Evolutionary conservation across 2,113 vertebrate genomes (phyloP).

Genomic region (Pteropus alecto): DNA sequence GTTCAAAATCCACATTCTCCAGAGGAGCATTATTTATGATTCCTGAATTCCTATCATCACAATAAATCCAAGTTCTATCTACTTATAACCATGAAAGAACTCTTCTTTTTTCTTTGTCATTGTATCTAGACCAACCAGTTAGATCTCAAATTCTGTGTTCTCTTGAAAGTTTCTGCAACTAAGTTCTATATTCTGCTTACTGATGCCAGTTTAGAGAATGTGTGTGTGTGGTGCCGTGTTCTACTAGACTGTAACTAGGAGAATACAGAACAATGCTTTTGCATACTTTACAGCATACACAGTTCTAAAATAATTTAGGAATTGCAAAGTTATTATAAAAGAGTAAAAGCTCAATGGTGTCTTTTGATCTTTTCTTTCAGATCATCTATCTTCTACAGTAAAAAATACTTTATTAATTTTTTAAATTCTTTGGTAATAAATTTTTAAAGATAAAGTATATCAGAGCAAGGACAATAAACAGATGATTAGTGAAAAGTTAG

Average conservation of each 20-base stretch:
- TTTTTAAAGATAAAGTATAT: not conserved
- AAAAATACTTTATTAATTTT: not conserved
- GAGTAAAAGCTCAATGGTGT: not conserved
- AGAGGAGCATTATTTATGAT: conserved; percentile 10
- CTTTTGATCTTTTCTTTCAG: not conserved
- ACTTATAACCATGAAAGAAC: not conserved
- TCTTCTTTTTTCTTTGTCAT: not conserved
- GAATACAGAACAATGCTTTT: not conserved
- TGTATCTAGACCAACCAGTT: not conserved
- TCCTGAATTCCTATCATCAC: not conserved
- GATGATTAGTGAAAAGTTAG: not conserved
- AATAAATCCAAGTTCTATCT: not conserved
- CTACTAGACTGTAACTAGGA: not conserved
- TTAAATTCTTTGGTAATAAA: not conserved
- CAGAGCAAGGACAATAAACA: not conserved
- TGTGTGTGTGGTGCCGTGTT: not conserved
- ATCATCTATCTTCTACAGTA: not conserved
- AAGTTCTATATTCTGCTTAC: not conserved
- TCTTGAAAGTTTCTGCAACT: not conserved
- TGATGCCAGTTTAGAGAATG: not conserved
- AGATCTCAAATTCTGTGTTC: not conserved
- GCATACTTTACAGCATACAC: not conserved
- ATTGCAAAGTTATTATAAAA: not conserved
- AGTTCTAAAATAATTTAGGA: conserved; percentile 4
- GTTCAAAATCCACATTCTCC: not conserved